A percentile compares a stretch with the other conserved stretches of the same genome.
Conservation (phyloP, 2,888 invertebrate genomes). For the Allolobophora icterica region DNA sequence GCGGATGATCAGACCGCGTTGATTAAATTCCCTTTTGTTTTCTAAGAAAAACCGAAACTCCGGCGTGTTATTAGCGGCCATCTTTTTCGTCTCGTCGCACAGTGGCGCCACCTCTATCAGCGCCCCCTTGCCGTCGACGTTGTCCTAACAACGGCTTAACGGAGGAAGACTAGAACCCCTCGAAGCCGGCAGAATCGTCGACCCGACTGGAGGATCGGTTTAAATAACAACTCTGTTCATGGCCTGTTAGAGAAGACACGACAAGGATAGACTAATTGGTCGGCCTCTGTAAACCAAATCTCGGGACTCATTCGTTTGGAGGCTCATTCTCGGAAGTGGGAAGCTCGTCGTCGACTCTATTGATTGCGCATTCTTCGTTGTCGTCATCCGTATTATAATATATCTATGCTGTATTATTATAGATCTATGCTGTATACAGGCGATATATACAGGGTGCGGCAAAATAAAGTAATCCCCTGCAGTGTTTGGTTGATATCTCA, state of each 20-base stretch:
- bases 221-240: slow-evolving; percentile 11
- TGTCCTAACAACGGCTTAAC: background rate
- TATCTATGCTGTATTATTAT: no score
- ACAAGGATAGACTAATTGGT: background rate
- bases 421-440: no score
- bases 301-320: background rate
- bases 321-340: background rate
- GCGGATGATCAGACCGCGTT: background rate
- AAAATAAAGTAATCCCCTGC: no score
- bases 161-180: background rate
- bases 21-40: slow-evolving; percentile 17
- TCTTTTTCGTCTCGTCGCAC: background rate
- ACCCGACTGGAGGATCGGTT: background rate
- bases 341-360: background rate
- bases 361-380: background rate
- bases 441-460: no score
- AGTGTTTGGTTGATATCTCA: no score
- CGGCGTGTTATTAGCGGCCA: background rate
- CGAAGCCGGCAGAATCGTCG: background rate
- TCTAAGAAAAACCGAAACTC: background rate
- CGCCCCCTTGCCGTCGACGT: background rate
- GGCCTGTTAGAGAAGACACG: background rate
- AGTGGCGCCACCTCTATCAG: slow-evolving; percentile 17
- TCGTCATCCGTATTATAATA: no score
- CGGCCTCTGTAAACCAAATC: background rate